These are phyloP conservation scores for Aphidius colemani DNA, from an alignment of 2,888 invertebrate species.

Conservation along the genomic window DNA sequence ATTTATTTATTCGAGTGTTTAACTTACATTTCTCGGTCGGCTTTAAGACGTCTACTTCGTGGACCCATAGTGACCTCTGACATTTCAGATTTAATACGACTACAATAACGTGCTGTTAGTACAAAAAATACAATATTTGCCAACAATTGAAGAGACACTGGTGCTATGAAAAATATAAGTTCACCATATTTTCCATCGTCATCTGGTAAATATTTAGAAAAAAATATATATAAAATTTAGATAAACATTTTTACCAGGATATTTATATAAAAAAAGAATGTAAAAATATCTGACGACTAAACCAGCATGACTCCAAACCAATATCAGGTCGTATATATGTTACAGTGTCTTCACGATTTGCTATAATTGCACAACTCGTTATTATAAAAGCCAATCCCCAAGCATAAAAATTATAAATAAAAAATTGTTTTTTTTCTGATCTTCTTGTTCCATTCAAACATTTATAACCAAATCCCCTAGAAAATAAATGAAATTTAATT, in stretches of 20 bases:
- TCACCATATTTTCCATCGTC: conserved; percentile 39
- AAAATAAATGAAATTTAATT: conserved; percentile 11
- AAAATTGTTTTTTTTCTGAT: conserved; percentile 62
- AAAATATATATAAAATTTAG: too few species aligned
- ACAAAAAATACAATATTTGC: conserved; percentile 73
- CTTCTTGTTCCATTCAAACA: conserved; percentile 32
- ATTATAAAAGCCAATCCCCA: conserved; percentile 70
- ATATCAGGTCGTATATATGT: conserved; percentile 66
- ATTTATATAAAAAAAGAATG: conserved; percentile 11
- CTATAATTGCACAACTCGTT: conserved; percentile 63
- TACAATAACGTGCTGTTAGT: conserved; percentile 72
- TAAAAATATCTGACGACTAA: conserved; percentile 60
- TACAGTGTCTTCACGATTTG: conserved; percentile 63
- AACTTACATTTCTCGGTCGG: conserved; percentile 72
- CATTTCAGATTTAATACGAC: conserved; percentile 76
- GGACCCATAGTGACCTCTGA: conserved; percentile 70
- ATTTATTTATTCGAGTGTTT: neutral
- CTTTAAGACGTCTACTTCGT: conserved; percentile 67
- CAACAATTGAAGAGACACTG: conserved; percentile 68
- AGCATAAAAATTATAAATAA: conserved; percentile 72
- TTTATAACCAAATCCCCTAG: neutral
- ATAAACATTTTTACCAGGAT: too few species aligned
- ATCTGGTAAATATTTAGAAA: too few species aligned
- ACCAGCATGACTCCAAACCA: conserved; percentile 70
- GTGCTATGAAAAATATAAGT: conserved; percentile 69